Conservation (phyloP, 2,113 vertebrate genomes). For the Sinocyclocheilus rhinocerous region DNA sequence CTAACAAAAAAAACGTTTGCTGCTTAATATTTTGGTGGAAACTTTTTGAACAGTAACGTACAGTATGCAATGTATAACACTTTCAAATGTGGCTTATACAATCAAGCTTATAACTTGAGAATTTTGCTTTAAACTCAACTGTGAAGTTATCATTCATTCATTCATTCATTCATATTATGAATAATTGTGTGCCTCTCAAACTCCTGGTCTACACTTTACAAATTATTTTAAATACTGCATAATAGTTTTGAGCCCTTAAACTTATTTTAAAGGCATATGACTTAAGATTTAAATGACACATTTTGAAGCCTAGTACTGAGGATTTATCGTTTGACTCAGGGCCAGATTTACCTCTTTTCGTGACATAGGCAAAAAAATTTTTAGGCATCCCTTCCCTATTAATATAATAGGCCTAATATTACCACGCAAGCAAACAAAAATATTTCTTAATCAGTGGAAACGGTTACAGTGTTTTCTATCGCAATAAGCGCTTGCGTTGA, state of each 20-base stretch:
- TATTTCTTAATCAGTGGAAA: too few species aligned
- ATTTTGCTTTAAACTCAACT: background rate
- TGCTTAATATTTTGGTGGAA: too few species aligned
- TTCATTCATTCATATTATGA: background rate
- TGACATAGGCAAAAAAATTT: too few species aligned
- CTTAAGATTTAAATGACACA: background rate
- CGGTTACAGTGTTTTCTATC: too few species aligned
- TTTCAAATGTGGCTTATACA: background rate
- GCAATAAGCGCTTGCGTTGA: too few species aligned
- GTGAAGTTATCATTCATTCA: background rate
- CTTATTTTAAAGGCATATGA: background rate
- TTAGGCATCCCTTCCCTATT: too few species aligned
- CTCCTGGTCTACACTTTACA: background rate
- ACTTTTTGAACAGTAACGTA: background rate
- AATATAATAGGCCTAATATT: too few species aligned
- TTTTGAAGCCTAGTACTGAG: background rate
- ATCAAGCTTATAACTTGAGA: background rate
- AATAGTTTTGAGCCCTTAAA: background rate
- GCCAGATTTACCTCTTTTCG: too few species aligned
- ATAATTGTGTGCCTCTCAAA: background rate
- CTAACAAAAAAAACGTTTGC: background rate
- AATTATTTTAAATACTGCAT: background rate
- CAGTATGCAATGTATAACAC: background rate
- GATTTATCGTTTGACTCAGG: background rate
- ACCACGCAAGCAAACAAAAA: too few species aligned